Conservation (phyloP, 2,888 invertebrate species). For the Orthosia incerta region DNA sequence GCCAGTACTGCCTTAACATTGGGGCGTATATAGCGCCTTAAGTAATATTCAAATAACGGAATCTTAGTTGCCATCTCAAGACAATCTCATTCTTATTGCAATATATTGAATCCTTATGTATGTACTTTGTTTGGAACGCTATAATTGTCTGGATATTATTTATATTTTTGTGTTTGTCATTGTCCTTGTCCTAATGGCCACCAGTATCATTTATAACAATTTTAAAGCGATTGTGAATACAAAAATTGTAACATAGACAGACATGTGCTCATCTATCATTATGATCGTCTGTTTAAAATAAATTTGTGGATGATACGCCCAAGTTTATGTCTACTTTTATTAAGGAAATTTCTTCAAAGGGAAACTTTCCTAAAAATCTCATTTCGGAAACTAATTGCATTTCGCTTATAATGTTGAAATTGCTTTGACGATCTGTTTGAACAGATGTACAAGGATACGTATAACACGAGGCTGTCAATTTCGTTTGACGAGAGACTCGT, state of each 20-base stretch:
- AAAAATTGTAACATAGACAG: constrained; percentile 6
- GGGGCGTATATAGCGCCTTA: too few species aligned
- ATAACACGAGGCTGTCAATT: constrained; percentile 48
- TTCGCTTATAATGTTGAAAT: constrained; percentile 43
- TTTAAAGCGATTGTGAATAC: constrained; percentile 8
- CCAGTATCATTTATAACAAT: constrained; percentile 25
- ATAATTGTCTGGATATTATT: constrained; percentile 5
- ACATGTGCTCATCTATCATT: constrained; percentile 16
- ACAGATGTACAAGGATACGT: constrained; percentile 18
- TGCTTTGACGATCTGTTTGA: constrained; percentile 27
- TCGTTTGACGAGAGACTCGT: constrained; percentile 53
- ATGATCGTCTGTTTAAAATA: constrained; percentile 7
- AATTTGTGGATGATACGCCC: constrained; percentile 11
- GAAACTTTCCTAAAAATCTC: constrained; percentile 34
- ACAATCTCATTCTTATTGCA: constrained; percentile 3
- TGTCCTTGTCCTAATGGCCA: not conserved
- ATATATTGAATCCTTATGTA: not conserved
- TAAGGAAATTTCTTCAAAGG: constrained; percentile 18
- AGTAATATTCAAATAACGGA: not conserved
- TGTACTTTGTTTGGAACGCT: not conserved
- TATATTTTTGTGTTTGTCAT: constrained; percentile 11
- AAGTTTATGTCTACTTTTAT: constrained; percentile 22
- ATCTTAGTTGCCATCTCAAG: not conserved
- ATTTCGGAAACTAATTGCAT: constrained; percentile 41
- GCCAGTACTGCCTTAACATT: too few species aligned